phyloP scores from a whole-genome alignment of 1,140 invertebrate genomes.

The Condylostylus longicornis region DNA sequence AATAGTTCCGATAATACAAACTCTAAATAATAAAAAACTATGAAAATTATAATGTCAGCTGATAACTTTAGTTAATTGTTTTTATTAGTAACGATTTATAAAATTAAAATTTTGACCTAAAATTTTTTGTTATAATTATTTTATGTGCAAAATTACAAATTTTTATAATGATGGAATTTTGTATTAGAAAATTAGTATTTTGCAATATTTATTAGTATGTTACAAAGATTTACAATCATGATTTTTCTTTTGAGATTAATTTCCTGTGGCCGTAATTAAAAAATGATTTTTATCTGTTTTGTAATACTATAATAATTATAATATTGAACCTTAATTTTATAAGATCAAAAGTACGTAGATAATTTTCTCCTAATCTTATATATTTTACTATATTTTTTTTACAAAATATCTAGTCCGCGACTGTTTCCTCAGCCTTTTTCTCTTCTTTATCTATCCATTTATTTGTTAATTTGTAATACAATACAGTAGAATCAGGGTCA shows the following conservation, averaged over 20 bases:
- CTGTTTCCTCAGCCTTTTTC: no score
- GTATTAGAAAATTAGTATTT: no score
- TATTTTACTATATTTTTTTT: slow-evolving; percentile 5
- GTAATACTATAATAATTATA: background rate
- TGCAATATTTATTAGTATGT: no score
- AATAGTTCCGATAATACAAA: no score
- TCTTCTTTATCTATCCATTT: background rate
- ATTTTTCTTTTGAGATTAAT: background rate
- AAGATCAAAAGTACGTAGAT: slow-evolving; percentile 3
- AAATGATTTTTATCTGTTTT: background rate
- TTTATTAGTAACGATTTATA: no score
- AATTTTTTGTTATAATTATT: no score
- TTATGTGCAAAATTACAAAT: no score
- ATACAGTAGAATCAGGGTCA: slow-evolving; percentile 17
- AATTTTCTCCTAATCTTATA: background rate
- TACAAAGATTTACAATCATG: slow-evolving; percentile 4
- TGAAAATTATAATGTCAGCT: no score
- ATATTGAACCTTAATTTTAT: background rate
- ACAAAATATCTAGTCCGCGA: slow-evolving; percentile 10
- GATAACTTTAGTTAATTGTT: no score
- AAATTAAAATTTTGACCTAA: no score
- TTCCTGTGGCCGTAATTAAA: background rate
- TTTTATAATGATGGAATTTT: no score
- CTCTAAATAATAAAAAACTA: no score
- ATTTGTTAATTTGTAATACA: slow-evolving; percentile 16